A percentile compares a stretch with the other conserved stretches of the same genome.
Conservation (phyloP, 2,113 vertebrate genomes). For the Rattus norvegicus region GRCr8 NC_086029.1:36953001-36953500, state of each 20-base stretch:
- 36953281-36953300: neutral
- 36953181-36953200: constrained; percentile 7
- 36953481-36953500: neutral
- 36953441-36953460: neutral
- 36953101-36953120: neutral
- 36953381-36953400: neutral
- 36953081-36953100: neutral
- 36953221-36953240: neutral
- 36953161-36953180: neutral
- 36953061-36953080: constrained; percentile 11
- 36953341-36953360: neutral
- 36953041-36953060: neutral
- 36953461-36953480: neutral
- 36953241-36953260: neutral
- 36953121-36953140: neutral
- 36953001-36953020: neutral
- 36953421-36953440: neutral
- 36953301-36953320: constrained; percentile 1
- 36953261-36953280: neutral
- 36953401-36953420: neutral
- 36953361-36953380: no score
- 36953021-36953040: neutral
- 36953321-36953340: neutral
- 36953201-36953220: neutral
- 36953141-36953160: neutral